phyloP scores from a whole-genome alignment of 2,113 vertebrate species.

The Synodontis membranacea region DNA sequence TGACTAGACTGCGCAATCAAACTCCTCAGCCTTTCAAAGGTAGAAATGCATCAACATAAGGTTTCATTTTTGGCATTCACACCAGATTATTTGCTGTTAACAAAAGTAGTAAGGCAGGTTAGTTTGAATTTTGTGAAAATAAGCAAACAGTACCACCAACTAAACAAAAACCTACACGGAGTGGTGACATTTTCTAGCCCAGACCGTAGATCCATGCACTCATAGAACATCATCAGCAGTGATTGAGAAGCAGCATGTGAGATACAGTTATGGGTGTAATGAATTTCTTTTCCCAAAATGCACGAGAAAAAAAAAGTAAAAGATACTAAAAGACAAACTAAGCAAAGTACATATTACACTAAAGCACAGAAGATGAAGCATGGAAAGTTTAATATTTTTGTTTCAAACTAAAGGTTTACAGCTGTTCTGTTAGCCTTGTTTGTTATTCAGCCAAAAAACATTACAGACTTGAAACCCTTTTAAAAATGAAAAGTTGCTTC shows the following conservation, averaged over 20 bases:
- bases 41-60: neutral
- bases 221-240: neutral
- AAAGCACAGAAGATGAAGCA: neutral
- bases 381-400: neutral
- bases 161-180: neutral
- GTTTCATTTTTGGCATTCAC: neutral
- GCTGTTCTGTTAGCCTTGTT: neutral
- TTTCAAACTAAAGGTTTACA: neutral
- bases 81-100: neutral
- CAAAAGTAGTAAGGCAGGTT: neutral
- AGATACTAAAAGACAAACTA: neutral
- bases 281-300: neutral
- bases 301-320: neutral
- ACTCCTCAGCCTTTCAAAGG: neutral
- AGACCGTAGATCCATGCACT: neutral
- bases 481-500: neutral
- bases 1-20: neutral
- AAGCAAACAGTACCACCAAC: neutral
- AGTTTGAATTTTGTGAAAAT: neutral
- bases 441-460: neutral
- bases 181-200: neutral
- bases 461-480: neutral
- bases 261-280: neutral
- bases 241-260: neutral
- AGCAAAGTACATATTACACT: neutral